Evolutionary conservation across 64 coral and sea anemone species (phyloP).

Genomic region (Dendrophyllia cribrosa): DNA sequence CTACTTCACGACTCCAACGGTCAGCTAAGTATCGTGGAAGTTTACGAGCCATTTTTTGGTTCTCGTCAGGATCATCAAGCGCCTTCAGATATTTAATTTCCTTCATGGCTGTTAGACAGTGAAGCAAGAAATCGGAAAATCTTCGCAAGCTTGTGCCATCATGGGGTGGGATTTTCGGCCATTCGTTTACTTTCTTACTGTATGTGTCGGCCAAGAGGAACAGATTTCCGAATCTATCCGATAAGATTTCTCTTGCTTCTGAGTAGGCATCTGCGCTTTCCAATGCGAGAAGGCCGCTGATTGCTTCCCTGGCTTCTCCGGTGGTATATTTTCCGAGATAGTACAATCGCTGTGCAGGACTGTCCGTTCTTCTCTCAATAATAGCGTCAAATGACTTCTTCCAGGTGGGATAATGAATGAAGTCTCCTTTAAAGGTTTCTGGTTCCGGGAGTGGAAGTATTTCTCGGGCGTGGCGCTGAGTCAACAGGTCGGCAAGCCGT

Average conservation of each 20-base stretch:
- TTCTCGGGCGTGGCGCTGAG: background rate
- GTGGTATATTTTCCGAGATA: conserved; percentile 65
- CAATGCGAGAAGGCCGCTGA: conserved; percentile 36
- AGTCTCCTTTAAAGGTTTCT: conserved; percentile 50
- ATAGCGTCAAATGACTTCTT: conserved; percentile 56
- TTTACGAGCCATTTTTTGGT: conserved; percentile 18
- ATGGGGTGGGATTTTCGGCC: conserved; percentile 61
- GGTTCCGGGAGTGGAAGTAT: conserved; percentile 58
- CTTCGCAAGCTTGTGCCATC: conserved; percentile 44
- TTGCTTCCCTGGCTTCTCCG: conserved; percentile 60
- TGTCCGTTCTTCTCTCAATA: conserved; percentile 40
- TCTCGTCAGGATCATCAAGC: conserved; percentile 21
- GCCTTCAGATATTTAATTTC: background rate
- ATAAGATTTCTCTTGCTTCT: conserved; percentile 27
- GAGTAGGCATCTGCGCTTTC: conserved; percentile 34
- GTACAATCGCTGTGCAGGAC: conserved; percentile 35
- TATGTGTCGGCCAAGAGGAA: conserved; percentile 62
- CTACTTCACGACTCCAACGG: background rate
- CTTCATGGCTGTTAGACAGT: conserved; percentile 11
- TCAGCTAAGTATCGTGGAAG: conserved; percentile 1
- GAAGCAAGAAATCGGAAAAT: conserved; percentile 61
- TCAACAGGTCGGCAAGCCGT: conserved; percentile 52
- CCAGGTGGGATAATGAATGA: conserved; percentile 62
- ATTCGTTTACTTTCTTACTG: conserved; percentile 59
- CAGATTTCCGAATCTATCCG: conserved; percentile 58